Base-by-base conservation (phyloP, 2,888 invertebrate species). In the Coenonympha arcania region DNA sequence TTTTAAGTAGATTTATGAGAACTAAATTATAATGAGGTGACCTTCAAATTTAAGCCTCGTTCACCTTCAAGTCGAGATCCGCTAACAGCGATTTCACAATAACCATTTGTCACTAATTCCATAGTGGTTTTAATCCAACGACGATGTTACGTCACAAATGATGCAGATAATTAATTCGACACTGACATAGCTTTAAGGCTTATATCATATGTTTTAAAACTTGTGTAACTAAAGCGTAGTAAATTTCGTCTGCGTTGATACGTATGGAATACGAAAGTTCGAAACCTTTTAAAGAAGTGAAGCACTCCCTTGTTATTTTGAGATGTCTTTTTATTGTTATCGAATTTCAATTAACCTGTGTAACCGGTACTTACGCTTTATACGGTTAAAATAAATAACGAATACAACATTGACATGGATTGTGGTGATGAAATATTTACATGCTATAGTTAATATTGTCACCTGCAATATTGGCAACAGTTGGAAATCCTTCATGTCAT, bases 61-160 rank as follows among this genome's bases (percentile, higher is more conserved):
- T 26, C 4, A 26, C 26, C 26, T 9, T 26, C n/a, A 26, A 26
- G 26, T 26, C n/a, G n/a, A 9, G 4, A 26, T n/a, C n/a, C 26
- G n/a, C 26, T 9, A n/a, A 3, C 9, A 4, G 11, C 36, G 11
- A 30, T 16, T 13, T 6, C 31, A 2, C 11, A 4, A 34, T 22
- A 44, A n/a, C n/a, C 6, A n/a, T 41, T 22, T 36, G 22, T 16
- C 33, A 43, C 15, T 6, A 40, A 36, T 40, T 22, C 22, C 22
- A 24, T 30, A 26, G 30, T 15, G 13, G 30, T 13, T 9, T 45
- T 41, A 26, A 40, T 44, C 44, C 26, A 9, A 11, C 16, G 9
- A 11, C 26, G 16, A 6, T 50, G 40, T 49, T 28, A 48, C 39
- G 19, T 45, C 37, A 50, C 37, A 22, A 16, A n/a, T 3, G 45